These are phyloP conservation scores for Haemorhous mexicanus DNA, from an alignment of 2,113 vertebrate species.

Conservation along the genomic window DNA sequence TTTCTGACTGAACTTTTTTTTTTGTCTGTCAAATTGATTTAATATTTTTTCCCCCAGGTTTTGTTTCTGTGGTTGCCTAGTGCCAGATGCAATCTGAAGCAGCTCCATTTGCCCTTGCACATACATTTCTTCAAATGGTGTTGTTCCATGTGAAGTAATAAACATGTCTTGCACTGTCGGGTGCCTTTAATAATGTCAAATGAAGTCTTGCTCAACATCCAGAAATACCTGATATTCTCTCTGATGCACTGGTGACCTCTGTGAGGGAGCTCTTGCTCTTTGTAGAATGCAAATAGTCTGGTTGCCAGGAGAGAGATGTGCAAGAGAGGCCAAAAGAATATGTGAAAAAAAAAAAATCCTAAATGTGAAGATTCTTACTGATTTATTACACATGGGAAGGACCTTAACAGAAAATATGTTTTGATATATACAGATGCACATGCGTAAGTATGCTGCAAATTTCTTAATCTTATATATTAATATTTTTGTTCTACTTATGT, in stretches of 20 bases:
- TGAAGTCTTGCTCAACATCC: not conserved
- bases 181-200: not conserved
- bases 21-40: not conserved
- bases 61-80: not conserved
- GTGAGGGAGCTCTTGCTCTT: not conserved
- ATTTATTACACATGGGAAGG: not conserved
- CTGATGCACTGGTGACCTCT: not conserved
- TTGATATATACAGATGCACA: not conserved
- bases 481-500: not conserved
- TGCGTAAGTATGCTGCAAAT: not conserved
- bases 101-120: not conserved
- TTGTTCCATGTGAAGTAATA: not conserved
- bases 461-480: not conserved
- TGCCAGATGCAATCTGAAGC: not conserved
- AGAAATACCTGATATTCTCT: not conserved
- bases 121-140: not conserved
- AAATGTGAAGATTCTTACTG: not conserved
- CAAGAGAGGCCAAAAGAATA: not conserved
- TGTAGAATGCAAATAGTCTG: not conserved
- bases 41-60: not conserved
- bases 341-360: not conserved
- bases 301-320: not conserved
- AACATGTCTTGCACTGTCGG: not conserved
- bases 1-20: not conserved
- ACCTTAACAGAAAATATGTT: not conserved